phyloP scores from a whole-genome alignment of 2,888 invertebrate genomes.

The Himalopsyche tibetana region DNA sequence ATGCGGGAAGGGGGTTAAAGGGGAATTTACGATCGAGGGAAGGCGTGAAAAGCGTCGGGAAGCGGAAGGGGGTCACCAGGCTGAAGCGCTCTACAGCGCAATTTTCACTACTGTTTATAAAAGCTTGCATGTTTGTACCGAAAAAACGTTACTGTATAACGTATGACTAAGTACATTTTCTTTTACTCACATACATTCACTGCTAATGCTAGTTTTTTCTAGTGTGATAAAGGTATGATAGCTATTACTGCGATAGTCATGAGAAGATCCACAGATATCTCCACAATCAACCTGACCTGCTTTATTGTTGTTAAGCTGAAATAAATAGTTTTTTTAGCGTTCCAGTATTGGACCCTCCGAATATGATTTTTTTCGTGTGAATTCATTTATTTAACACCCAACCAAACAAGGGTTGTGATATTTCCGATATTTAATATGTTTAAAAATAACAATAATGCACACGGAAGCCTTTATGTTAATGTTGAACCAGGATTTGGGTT shows the following conservation, averaged over 20 bases:
- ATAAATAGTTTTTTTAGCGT: neutral
- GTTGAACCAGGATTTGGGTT: too few species aligned
- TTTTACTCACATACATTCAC: neutral
- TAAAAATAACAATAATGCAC: neutral
- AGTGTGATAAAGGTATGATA: neutral
- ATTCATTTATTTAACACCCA: neutral
- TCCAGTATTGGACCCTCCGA: neutral
- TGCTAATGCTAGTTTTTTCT: neutral
- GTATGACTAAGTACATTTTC: neutral
- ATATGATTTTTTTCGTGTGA: neutral
- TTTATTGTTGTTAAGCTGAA: constrained; percentile 17
- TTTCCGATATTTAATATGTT: neutral
- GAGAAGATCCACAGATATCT: constrained; percentile 28
- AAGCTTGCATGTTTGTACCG: neutral
- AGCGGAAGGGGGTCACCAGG: constrained; percentile 16
- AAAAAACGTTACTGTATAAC: neutral
- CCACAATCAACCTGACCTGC: constrained; percentile 22
- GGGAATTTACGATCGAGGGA: constrained; percentile 42
- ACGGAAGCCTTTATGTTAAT: too few species aligned
- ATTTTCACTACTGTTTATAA: neutral
- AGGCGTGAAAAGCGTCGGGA: constrained; percentile 35
- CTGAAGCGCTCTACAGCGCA: constrained; percentile 33
- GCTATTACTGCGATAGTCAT: neutral
- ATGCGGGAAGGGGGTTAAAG: constrained; percentile 35
- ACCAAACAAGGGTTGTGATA: neutral